phyloP scores from a whole-genome alignment of 2,888 invertebrate genomes.

The Caenorhabditis virilis region DNA sequence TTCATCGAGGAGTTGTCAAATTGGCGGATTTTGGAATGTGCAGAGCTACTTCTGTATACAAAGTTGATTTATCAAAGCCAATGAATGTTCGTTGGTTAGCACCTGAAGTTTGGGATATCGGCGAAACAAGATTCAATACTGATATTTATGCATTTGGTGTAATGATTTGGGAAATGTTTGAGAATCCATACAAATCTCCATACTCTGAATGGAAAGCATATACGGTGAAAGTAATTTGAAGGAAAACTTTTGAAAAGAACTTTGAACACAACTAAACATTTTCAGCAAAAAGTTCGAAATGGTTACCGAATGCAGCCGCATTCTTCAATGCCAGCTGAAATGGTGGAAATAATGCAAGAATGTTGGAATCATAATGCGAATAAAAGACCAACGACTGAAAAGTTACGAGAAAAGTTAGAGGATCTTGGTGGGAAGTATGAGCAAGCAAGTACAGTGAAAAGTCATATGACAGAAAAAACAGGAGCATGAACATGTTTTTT shows the following conservation, averaged over 20 bases:
- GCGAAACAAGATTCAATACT: constrained; percentile 57
- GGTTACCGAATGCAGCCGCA: constrained; percentile 57
- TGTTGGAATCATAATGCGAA: constrained; percentile 53
- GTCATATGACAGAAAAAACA: no score
- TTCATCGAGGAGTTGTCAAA: constrained; percentile 50
- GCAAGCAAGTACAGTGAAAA: no score
- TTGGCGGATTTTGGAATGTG: constrained; percentile 64
- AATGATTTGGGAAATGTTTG: constrained; percentile 61
- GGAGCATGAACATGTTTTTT: no score
- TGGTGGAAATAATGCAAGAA: constrained; percentile 41
- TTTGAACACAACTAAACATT: no score
- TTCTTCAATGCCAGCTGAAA: constrained; percentile 46
- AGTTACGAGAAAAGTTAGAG: constrained; percentile 46
- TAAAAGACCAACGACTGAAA: constrained; percentile 46
- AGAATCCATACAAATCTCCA: constrained; percentile 54
- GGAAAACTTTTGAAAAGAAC: no score
- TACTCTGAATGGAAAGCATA: constrained; percentile 54
- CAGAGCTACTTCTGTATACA: constrained; percentile 41
- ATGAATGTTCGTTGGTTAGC: constrained; percentile 62
- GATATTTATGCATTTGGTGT: constrained; percentile 60
- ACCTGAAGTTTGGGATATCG: constrained; percentile 61
- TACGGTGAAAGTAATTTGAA: constrained; percentile 53
- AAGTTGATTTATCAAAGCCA: constrained; percentile 56
- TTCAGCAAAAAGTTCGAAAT: constrained; percentile 48
- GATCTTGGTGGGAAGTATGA: constrained; percentile 31